Evolutionary conservation across 2,113 vertebrate species (phyloP).

Genomic region (Pygoscelis adeliae): DNA sequence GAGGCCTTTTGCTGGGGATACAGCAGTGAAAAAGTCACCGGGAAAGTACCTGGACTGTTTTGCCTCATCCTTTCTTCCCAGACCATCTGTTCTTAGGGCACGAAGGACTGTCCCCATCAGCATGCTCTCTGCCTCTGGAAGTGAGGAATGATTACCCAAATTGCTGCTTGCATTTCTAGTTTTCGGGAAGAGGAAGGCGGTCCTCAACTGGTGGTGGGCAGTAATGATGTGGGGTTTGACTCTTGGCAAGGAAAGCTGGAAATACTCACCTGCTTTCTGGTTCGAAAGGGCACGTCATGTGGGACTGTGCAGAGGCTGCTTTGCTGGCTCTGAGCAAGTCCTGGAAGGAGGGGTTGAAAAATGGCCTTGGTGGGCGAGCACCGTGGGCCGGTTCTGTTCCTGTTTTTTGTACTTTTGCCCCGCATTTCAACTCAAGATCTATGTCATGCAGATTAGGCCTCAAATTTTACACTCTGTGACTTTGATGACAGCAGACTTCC

Average conservation of each 20-base stretch:
- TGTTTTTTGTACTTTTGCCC: background rate
- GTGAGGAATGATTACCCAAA: background rate
- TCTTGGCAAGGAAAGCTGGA: background rate
- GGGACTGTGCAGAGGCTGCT: background rate
- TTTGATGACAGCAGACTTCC: background rate
- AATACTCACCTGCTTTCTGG: background rate
- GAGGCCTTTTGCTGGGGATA: background rate
- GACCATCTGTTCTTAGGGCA: background rate
- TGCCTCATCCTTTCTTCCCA: background rate
- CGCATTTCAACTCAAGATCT: background rate
- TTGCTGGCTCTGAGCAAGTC: background rate
- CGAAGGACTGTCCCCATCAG: background rate
- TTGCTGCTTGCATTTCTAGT: background rate
- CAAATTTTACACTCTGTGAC: background rate
- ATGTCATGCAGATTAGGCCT: background rate
- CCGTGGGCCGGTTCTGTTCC: background rate
- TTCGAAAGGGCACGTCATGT: background rate
- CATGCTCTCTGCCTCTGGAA: background rate
- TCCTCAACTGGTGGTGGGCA: background rate
- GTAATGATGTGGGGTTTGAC: background rate
- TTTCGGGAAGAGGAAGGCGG: background rate
- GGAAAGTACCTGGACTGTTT: background rate
- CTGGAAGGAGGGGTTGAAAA: background rate
- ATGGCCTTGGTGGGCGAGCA: background rate
- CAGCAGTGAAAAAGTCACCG: fast-evolving